Evolutionary conservation across 2,113 vertebrate genomes (phyloP).

Genomic region (Choloepus hoffmanni): DNA sequence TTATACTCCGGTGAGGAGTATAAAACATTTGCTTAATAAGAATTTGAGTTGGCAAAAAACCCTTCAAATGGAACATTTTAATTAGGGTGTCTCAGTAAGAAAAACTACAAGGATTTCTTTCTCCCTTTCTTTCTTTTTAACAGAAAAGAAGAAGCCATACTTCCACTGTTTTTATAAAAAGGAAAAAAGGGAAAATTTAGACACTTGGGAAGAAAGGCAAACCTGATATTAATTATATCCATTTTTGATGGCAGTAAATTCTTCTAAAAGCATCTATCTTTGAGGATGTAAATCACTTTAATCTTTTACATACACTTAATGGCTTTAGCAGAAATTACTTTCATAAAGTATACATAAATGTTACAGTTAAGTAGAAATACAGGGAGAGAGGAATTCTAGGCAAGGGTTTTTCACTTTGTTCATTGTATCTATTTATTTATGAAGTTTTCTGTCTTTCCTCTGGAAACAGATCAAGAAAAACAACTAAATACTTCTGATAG

Average conservation of each 20-base stretch:
- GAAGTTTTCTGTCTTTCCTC: neutral
- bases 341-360: neutral
- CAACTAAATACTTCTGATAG: neutral
- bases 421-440: neutral
- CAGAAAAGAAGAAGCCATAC: conserved; percentile 26
- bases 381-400: neutral
- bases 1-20: conserved; percentile 4
- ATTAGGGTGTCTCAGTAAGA: conserved; percentile 71
- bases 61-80: conserved; percentile 81
- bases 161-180: neutral
- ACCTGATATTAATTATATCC: neutral
- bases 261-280: neutral
- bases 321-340: conserved; percentile 5
- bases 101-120: neutral
- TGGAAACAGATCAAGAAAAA: neutral
- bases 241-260: conserved; percentile 10
- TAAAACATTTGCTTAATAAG: conserved; percentile 73
- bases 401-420: neutral
- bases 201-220: neutral
- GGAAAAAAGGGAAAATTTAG: neutral
- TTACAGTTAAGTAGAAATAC: neutral
- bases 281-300: neutral
- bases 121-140: neutral
- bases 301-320: neutral
- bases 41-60: conserved; percentile 73